These are phyloP conservation scores for Drosophila bocqueti DNA, from an alignment of 1,140 invertebrate species.

Conservation along the genomic window DNA sequence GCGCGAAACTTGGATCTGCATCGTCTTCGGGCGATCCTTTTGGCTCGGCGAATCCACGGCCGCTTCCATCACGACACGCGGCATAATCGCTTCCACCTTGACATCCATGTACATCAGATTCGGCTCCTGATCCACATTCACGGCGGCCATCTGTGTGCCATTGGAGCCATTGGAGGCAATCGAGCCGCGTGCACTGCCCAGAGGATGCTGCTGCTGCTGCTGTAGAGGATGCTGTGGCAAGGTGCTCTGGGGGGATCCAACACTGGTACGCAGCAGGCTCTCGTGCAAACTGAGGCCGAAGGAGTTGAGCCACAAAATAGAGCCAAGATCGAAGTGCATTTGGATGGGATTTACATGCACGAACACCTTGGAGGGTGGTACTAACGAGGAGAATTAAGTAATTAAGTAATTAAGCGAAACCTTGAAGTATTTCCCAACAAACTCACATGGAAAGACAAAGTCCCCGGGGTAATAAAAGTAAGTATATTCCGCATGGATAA, in stretches of 20 bases:
- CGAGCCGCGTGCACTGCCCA: constrained; percentile 61
- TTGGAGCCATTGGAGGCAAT: constrained; percentile 78
- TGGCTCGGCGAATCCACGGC: constrained; percentile 77
- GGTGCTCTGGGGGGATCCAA: constrained; percentile 70
- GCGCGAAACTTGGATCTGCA: constrained; percentile 92
- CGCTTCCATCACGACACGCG: constrained; percentile 87
- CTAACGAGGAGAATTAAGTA: constrained; percentile 85
- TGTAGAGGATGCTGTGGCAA: constrained; percentile 40
- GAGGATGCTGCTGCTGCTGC: background rate
- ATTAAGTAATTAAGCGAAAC: too few relatives aligned
- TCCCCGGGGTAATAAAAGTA: constrained; percentile 99
- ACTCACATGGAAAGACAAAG: constrained; percentile 95
- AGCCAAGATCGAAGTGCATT: constrained; percentile 93
- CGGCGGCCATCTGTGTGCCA: constrained; percentile 74
- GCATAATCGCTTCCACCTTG: constrained; percentile 95
- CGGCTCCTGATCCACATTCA: constrained; percentile 78
- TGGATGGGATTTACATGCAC: constrained; percentile 95
- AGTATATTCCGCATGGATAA: constrained; percentile 97
- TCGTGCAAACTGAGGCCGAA: constrained; percentile 95
- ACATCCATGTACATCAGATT: constrained; percentile 92
- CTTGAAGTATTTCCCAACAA: too few relatives aligned
- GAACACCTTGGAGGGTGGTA: constrained; percentile 96
- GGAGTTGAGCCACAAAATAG: constrained; percentile 96
- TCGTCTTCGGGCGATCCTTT: constrained; percentile 90
- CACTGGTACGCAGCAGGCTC: constrained; percentile 87